Conservation (phyloP, 1,140 invertebrate genomes). For the Acromyrmex charruanus region DNA sequence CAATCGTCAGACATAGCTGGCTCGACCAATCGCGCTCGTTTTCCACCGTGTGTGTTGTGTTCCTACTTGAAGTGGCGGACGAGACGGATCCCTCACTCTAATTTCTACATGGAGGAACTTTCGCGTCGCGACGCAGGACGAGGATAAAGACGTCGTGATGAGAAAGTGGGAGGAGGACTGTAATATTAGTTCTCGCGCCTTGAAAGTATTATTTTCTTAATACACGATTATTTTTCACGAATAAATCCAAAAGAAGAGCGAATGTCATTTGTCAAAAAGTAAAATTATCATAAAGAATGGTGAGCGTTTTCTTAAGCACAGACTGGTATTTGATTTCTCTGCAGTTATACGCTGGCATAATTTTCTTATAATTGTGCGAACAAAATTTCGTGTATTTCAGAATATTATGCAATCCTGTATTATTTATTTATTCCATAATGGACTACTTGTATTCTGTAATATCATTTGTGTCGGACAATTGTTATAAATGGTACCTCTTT, state of each 20-base stretch:
- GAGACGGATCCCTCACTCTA: slow-evolving; percentile 71
- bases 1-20: slow-evolving; percentile 56
- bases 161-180: slow-evolving; percentile 17
- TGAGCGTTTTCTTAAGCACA: neutral
- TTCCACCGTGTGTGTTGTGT: slow-evolving; percentile 48
- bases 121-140: slow-evolving; percentile 40
- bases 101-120: slow-evolving; percentile 70
- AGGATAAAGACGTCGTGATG: slow-evolving; percentile 3
- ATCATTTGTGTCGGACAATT: neutral
- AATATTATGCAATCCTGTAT: neutral
- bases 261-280: neutral
- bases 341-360: neutral
- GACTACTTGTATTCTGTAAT: neutral
- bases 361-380: neutral
- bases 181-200: slow-evolving; percentile 8
- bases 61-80: slow-evolving; percentile 69
- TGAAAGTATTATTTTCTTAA: slow-evolving; percentile 50
- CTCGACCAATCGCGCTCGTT: slow-evolving; percentile 70
- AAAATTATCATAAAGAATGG: neutral
- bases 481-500: neutral
- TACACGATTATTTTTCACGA: slow-evolving; percentile 3
- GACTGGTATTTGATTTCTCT: neutral
- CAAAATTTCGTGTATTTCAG: neutral
- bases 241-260: neutral
- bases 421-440: neutral